Evolutionary conservation across 2,113 vertebrate genomes (phyloP).

Genomic region (Lasiurus cinereus): DNA sequence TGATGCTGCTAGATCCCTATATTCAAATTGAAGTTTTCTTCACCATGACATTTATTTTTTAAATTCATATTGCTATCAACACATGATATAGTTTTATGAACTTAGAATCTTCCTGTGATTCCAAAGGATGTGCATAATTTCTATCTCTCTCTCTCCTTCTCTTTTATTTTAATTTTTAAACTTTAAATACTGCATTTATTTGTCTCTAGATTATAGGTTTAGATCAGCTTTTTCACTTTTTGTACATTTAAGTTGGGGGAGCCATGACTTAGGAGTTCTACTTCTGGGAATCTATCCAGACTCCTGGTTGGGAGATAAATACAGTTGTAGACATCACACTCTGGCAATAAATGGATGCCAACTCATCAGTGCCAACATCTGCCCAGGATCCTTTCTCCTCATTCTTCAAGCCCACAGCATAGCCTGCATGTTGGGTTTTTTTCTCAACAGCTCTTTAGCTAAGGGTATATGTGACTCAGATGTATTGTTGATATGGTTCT

Average conservation of each 20-base stretch:
- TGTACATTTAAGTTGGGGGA: not conserved
- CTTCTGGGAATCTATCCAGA: constrained; percentile 18
- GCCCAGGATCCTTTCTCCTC: constrained; percentile 61
- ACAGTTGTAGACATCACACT: not conserved
- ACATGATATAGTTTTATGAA: not conserved
- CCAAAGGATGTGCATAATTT: not conserved
- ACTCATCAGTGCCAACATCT: constrained; percentile 65
- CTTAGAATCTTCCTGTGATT: not conserved
- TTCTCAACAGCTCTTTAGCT: constrained; percentile 52
- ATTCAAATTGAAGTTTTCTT: not conserved
- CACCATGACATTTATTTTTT: not conserved
- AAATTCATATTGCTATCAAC: not conserved
- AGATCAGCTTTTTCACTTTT: not conserved
- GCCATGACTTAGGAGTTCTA: not conserved
- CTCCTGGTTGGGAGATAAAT: constrained; percentile 8
- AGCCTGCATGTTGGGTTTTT: not conserved
- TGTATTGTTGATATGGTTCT: constrained; percentile 40
- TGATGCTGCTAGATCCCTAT: not conserved
- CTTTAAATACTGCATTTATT: not conserved
- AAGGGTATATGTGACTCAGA: constrained; percentile 43
- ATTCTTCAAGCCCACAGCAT: constrained; percentile 55
- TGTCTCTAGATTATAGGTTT: not conserved
- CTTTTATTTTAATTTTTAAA: not conserved
- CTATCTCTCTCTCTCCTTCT: too few relatives aligned
- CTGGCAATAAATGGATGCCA: not conserved